These are phyloP conservation scores for Hybos culiciformis DNA, from an alignment of 2,888 invertebrate genomes.

Conservation along the genomic window DNA sequence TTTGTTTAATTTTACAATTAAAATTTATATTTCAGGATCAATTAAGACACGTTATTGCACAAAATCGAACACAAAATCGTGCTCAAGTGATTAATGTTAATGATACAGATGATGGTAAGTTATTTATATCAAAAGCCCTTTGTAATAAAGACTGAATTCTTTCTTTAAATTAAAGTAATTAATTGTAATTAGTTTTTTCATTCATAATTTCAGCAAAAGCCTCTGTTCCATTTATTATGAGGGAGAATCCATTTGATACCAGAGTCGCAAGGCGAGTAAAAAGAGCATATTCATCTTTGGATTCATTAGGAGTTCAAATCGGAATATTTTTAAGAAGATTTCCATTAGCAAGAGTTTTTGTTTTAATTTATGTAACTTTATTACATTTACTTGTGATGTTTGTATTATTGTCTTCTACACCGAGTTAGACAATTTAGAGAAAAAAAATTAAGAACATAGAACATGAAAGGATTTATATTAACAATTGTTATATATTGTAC, in stretches of 20 bases:
- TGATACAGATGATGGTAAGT: constrained; percentile 52
- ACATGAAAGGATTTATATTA: not conserved
- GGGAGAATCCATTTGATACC: constrained; percentile 63
- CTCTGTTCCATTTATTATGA: constrained; percentile 54
- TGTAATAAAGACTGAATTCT: not conserved
- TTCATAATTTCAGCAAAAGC: constrained; percentile 40
- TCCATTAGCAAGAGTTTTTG: constrained; percentile 66
- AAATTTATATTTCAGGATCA: constrained; percentile 34
- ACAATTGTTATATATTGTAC: not conserved
- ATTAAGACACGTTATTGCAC: constrained; percentile 42
- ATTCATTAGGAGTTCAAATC: constrained; percentile 62
- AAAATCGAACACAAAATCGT: constrained; percentile 39
- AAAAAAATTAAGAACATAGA: not conserved
- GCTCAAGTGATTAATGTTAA: constrained; percentile 43
- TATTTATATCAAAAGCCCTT: not conserved
- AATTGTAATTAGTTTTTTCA: constrained; percentile 13
- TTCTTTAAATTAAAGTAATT: too few species aligned
- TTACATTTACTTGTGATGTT: constrained; percentile 74
- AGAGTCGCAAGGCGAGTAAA: constrained; percentile 61
- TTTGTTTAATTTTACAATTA: constrained; percentile 1
- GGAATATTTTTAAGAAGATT: constrained; percentile 69
- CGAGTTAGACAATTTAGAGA: too few species aligned
- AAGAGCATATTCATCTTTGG: constrained; percentile 59
- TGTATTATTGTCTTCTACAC: constrained; percentile 54
- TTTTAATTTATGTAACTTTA: constrained; percentile 74